Evolutionary conservation across 2,888 invertebrate species (phyloP).

Genomic region (Sesia apiformis): DNA sequence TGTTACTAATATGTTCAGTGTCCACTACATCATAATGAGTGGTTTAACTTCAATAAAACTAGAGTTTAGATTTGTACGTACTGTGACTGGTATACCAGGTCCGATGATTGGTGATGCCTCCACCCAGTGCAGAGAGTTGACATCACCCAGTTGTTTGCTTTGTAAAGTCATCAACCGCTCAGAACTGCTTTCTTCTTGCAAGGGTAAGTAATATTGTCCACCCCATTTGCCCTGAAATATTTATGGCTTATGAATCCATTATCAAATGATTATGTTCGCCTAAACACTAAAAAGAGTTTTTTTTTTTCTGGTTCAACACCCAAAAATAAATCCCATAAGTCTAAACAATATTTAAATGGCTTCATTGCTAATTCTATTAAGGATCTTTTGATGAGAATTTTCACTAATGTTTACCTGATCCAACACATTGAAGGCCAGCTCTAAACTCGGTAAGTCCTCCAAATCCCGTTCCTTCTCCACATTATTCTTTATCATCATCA

Average conservation of each 20-base stretch:
- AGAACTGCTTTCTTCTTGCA: slow-evolving; percentile 8
- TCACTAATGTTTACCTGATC: slow-evolving; percentile 19
- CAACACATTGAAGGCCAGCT: slow-evolving; percentile 27
- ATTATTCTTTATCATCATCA: slow-evolving; percentile 28
- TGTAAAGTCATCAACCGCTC: slow-evolving; percentile 13
- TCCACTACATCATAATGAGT: too few species aligned
- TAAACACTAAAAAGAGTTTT: too few species aligned
- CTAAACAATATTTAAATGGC: too few species aligned
- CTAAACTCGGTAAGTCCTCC: slow-evolving; percentile 26
- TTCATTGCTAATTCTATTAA: too few species aligned
- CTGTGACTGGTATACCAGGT: slow-evolving; percentile 27
- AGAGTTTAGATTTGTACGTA: too few species aligned
- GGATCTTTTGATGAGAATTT: too few species aligned
- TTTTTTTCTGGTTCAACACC: too few species aligned
- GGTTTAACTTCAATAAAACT: too few species aligned
- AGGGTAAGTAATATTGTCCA: slow-evolving; percentile 24
- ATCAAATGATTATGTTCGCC: too few species aligned
- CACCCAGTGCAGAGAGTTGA: slow-evolving; percentile 31
- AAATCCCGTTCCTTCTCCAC: slow-evolving; percentile 18
- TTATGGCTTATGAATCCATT: not conserved
- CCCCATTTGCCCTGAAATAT: slow-evolving; percentile 22
- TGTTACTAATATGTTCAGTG: too few species aligned
- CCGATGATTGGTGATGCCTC: slow-evolving; percentile 14
- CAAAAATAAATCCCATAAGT: too few species aligned
- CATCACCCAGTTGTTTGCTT: slow-evolving; percentile 19